phyloP scores from a whole-genome alignment of 2,888 invertebrate genomes.

The Orchesella flavescens region DNA sequence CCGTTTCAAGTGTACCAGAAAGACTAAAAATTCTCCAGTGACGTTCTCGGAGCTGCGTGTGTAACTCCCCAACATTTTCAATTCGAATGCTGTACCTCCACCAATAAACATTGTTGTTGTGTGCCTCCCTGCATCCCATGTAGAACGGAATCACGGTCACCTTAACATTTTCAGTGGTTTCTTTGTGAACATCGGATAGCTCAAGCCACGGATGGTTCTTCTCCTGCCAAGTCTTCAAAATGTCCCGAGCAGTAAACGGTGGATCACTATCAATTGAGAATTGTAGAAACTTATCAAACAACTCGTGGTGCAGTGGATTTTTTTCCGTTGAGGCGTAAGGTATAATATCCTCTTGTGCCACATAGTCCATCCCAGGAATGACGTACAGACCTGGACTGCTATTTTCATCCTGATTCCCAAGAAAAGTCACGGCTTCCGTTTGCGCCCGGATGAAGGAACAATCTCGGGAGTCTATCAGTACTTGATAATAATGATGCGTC shows the following conservation, averaged over 20 bases:
- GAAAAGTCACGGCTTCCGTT: no score
- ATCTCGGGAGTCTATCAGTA: no score
- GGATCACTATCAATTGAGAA: constrained; percentile 89
- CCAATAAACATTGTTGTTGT: constrained; percentile 94
- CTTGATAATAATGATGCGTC: no score
- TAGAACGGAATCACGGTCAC: no score
- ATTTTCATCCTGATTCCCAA: constrained; percentile 96
- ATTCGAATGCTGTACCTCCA: constrained; percentile 98
- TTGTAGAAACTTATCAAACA: constrained; percentile 95
- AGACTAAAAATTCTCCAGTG: constrained; percentile 98
- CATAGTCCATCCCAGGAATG: constrained; percentile 97
- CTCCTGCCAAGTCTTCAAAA: constrained; percentile 94
- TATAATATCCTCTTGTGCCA: constrained; percentile 97
- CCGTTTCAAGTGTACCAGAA: constrained; percentile 93
- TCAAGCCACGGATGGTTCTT: constrained; percentile 98
- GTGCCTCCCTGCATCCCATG: constrained; percentile 94
- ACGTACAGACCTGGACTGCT: constrained; percentile 86
- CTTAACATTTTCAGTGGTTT: no score
- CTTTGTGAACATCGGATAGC: no score
- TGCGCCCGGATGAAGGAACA: no score
- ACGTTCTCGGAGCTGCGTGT: constrained; percentile 94
- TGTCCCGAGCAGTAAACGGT: constrained; percentile 90
- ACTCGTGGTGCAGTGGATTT: no score
- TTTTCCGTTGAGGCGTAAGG: constrained; percentile 93
- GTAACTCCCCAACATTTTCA: constrained; percentile 91